Evolutionary conservation across 2,797 vertebrate genomes (phyloP), one percentile per base, ranked within the genome.

Genomic region (Lindbergichthys nudifrons): DNA sequence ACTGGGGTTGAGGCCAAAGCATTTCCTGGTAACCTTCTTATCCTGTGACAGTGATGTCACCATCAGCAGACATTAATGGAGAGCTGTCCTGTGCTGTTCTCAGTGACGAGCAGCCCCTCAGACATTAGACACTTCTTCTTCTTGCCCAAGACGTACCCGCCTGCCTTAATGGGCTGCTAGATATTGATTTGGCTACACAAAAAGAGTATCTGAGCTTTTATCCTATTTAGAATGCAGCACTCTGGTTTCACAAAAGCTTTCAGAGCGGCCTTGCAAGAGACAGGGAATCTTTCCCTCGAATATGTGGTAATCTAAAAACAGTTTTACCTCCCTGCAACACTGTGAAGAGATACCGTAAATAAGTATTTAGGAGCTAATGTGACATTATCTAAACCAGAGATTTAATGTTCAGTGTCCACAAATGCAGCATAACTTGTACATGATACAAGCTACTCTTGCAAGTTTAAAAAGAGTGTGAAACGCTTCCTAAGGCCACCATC

Each of bases 131-230:
- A 84, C 83, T 83, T 90, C 79, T 86, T 73, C 30, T 30, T 9
- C 73, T 80, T 84, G 71, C 76, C 79, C 78, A 90, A 92, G 88
- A 89, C 71, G 80, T 83, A 77, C 84, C 82, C 72, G 75, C 45
- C 88, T 62, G 72, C 75, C 80, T 84, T 94, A 95, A 95, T 94
- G 92, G 93, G 77, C 86, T 83, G 80, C 81, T 89, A 69, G 71
- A 68, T 94, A 94, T 95, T 89, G 94, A 95, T 95, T 91, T 80
- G 83, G 75, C 86, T 87, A 71, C 89, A 86, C 88, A 87, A 90
- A 88, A 91, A 91, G 79, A 85, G 80, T 81, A 87, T 88, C 82
- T 70, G 81, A 82, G 92, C 92, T 94, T 90, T 93, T 86, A 92
- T 91, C 81, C 82, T 75, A 80, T 89, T 90, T 87, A 78, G 81